Evolutionary conservation across 2,113 vertebrate genomes (phyloP).

Genomic region (Solenodon paradoxus): DNA sequence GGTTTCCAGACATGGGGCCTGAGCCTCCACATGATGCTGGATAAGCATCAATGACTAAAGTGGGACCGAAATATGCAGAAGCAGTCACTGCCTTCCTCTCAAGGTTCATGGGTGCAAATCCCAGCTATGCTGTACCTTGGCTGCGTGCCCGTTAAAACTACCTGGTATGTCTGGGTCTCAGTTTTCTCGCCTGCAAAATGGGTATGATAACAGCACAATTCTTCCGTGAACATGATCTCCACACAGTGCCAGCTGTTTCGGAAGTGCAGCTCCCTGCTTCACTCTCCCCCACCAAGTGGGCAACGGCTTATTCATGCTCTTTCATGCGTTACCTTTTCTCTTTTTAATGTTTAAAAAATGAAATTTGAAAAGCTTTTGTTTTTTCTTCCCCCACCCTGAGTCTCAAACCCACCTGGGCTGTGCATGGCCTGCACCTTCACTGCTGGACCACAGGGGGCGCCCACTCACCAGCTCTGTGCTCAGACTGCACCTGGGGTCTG

Average conservation of each 20-base stretch:
- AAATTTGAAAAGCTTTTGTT: too few species aligned
- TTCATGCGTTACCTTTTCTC: too few species aligned
- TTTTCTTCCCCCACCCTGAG: too few species aligned
- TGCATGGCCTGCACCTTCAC: too few species aligned
- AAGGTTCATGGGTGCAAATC: neutral
- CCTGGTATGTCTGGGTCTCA: neutral
- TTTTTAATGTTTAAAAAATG: too few species aligned
- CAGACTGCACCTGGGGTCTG: too few species aligned
- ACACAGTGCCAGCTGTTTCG: neutral
- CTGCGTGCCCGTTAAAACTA: neutral
- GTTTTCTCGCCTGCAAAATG: neutral
- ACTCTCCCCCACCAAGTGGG: neutral
- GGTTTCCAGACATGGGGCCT: fast-evolving
- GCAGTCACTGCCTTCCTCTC: neutral
- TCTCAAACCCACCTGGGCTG: too few species aligned
- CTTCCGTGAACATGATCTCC: neutral
- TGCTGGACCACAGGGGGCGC: too few species aligned
- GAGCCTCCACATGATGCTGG: neutral
- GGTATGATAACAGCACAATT: neutral
- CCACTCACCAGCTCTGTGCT: too few species aligned
- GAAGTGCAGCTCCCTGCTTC: neutral
- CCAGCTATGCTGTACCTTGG: neutral
- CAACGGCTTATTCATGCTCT: fast-evolving
- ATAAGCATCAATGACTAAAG: fast-evolving
- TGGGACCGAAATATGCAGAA: neutral